These are phyloP conservation scores for Actenoides hombroni DNA, from an alignment of 2,113 vertebrate species.

Conservation along the genomic window DNA sequence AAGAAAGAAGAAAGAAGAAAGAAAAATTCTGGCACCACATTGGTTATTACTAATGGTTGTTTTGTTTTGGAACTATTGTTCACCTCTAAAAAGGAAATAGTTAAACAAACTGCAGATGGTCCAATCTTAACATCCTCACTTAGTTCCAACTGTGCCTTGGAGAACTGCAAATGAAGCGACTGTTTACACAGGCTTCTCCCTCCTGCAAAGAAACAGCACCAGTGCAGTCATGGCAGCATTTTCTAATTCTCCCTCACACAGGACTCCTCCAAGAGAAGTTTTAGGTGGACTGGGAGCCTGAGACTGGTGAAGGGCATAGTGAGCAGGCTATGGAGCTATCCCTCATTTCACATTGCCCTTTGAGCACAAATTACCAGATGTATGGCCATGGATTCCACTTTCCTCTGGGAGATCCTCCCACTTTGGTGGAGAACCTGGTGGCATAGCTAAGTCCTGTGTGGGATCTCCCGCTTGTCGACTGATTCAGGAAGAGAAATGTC, in stretches of 20 bases:
- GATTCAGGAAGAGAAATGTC: not conserved
- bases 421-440: not conserved
- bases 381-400: not conserved
- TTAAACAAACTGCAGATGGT: slow-evolving; percentile 38
- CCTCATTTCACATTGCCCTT: not conserved
- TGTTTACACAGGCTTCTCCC: not conserved
- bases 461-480: not conserved
- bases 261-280: not conserved
- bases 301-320: not conserved
- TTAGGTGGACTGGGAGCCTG: not conserved
- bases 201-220: not conserved
- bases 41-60: not conserved
- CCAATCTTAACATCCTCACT: not conserved
- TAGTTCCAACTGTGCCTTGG: not conserved
- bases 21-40: not conserved
- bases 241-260: not conserved
- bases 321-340: not conserved
- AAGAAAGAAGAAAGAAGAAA: accelerated
- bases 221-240: not conserved
- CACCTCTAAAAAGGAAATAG: slow-evolving; percentile 20
- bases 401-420: not conserved
- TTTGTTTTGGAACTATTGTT: not conserved
- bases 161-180: not conserved
- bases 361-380: not conserved
- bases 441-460: not conserved